Base-by-base conservation (phyloP, 2,888 invertebrate species). In the Phaonia tiefii region DNA sequence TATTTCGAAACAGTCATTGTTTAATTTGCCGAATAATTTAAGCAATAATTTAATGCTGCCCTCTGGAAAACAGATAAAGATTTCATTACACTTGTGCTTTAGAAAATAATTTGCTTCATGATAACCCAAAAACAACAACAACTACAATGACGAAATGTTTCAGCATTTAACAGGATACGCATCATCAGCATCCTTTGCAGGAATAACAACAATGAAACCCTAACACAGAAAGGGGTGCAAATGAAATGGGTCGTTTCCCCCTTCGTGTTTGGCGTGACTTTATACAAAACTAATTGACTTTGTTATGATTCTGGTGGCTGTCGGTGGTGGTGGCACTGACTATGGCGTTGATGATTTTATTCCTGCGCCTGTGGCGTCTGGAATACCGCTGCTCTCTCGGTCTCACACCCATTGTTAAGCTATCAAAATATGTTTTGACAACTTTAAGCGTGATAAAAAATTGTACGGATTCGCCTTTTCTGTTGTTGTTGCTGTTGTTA, bases 401-500 rank as follows among this genome's bases (percentile, higher is more conserved):
- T 8, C 31, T 31, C 31, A 31, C 31, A 31, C 31, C 31, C 31
- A 31, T 11, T n/a, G 1, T 3, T 44, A 51, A 44, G 65, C 42
- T 75, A 87, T 88, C 88, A 87, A 89, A 89, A 87, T 89, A 88
- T 89, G 89, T 89, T 89, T 89, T 89, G 89, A 89, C 89, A 88
- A 84, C 84, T 87, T 81, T 87, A 86, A 77, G 85, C 72, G 85
- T 85, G 87, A 85, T 89, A 89, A 88, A 88, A 88, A 88, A 89
- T 89, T 84, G 85, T 83, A 83, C 54, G 56, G 37, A 20, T 42
- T n/a, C 5, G 37, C 26, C 15, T 72, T 31, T 42, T 20, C 15
- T n/a, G 37, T 60, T 39, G 17, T 63, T 63, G 44, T 58, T 26
- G 26, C 54, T 70, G 72, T 20, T 56, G 69, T 70, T 66, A 13